Conservation (phyloP, 1,140 invertebrate genomes). For the Cataglyphis hispanica region DNA sequence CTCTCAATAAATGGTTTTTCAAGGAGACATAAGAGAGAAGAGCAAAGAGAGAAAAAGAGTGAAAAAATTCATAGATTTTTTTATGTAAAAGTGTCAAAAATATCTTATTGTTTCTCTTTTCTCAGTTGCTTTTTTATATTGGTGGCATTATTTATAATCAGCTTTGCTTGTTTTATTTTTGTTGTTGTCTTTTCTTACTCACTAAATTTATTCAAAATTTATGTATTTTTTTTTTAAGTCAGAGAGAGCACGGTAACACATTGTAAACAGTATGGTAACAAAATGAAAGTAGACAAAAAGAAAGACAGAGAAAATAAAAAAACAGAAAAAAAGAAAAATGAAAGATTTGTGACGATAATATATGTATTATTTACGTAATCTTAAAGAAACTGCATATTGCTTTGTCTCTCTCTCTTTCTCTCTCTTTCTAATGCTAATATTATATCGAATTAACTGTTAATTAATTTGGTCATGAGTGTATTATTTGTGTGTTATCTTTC, state of each 20-base stretch:
- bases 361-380: background rate
- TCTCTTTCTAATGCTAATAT: background rate
- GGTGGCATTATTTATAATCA: background rate
- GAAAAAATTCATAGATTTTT: background rate
- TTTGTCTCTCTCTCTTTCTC: no score
- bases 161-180: background rate
- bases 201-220: background rate
- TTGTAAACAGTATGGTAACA: conserved; percentile 26
- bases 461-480: background rate
- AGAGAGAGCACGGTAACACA: conserved; percentile 20
- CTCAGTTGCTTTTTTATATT: background rate
- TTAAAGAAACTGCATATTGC: background rate
- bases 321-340: background rate
- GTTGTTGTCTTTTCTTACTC: background rate
- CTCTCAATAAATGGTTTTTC: background rate
- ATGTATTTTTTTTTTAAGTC: conserved; percentile 32
- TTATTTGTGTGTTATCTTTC: background rate
- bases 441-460: background rate
- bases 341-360: no score
- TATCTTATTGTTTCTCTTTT: background rate
- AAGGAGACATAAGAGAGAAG: background rate
- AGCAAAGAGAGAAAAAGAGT: background rate
- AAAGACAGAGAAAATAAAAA: background rate
- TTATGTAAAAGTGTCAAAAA: background rate
- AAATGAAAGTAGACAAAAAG: background rate